These are phyloP conservation scores for Pomatorhinus ruficollis DNA, from an alignment of 2,113 vertebrate genomes.

Conservation along the genomic window DNA sequence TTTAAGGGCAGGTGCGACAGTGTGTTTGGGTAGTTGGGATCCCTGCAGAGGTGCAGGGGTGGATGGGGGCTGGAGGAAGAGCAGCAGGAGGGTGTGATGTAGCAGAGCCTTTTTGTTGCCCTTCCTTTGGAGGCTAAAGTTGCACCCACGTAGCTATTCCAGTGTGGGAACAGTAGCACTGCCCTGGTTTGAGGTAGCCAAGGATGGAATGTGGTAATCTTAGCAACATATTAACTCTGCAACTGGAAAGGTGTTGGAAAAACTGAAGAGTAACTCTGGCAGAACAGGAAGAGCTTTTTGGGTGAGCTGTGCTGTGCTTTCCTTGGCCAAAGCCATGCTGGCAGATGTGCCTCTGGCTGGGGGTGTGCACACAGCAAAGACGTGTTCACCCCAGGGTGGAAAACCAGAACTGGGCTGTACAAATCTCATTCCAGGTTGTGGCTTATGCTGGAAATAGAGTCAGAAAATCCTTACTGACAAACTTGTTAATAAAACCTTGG, in stretches of 20 bases:
- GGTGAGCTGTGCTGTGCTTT: neutral
- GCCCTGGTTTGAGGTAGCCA: too few relatives aligned
- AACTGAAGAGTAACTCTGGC: neutral
- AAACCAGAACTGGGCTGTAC: neutral
- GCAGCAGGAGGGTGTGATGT: accelerated
- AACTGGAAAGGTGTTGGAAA: neutral
- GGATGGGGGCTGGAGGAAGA: neutral
- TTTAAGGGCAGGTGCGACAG: neutral
- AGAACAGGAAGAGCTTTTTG: neutral
- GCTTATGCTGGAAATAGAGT: neutral
- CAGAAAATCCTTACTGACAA: neutral
- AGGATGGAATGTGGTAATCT: neutral
- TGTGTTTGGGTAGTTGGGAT: neutral
- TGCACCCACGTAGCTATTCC: accelerated
- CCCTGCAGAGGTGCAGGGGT: neutral
- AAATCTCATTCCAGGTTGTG: neutral
- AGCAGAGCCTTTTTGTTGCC: neutral
- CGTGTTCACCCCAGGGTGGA: neutral
- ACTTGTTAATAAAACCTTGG: neutral
- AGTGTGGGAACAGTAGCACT: neutral
- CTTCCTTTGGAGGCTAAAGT: neutral
- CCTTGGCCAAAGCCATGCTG: neutral
- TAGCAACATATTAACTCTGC: neutral
- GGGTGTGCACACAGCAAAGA: neutral
- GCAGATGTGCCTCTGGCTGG: neutral